A percentile compares a stretch with the other conserved stretches of the same genome.
Evolutionary conservation across 2,113 vertebrate species (phyloP).

Genomic region (Proterorhinus semilunaris): DNA sequence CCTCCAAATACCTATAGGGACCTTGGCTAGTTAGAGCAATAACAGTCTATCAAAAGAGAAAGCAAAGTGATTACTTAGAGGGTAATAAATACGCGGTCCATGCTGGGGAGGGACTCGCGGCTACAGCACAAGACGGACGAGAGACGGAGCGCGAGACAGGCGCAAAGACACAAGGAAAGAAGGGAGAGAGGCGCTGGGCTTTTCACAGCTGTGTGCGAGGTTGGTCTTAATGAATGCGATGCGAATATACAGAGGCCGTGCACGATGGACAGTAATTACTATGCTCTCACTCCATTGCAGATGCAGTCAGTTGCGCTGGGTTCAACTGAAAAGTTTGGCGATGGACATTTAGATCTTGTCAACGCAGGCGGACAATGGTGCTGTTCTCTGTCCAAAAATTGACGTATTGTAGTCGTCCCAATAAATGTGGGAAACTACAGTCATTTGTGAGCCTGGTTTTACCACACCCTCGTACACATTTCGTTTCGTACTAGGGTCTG

Average conservation of each 20-base stretch:
- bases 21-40: conserved; percentile 72
- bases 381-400: too few relatives aligned
- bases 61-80: conserved; percentile 77
- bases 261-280: background rate
- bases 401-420: too few relatives aligned
- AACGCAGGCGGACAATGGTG: too few relatives aligned
- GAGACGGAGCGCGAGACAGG: conserved; percentile 37
- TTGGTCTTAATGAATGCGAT: background rate
- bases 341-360: too few relatives aligned
- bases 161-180: conserved; percentile 49
- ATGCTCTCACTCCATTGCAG: too few relatives aligned
- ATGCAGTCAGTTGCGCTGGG: too few relatives aligned
- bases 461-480: too few relatives aligned
- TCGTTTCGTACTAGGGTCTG: too few relatives aligned
- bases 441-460: too few relatives aligned
- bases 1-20: conserved; percentile 78
- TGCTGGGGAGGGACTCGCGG: conserved; percentile 69
- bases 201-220: background rate
- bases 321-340: too few relatives aligned
- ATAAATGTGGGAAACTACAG: too few relatives aligned
- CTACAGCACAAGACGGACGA: conserved; percentile 30
- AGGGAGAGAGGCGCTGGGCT: conserved; percentile 12
- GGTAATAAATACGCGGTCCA: conserved; percentile 75
- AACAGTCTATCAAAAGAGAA: conserved; percentile 79
- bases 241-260: background rate